phyloP scores from a whole-genome alignment of 2,113 vertebrate genomes.

The Daboia siamensis region DNA sequence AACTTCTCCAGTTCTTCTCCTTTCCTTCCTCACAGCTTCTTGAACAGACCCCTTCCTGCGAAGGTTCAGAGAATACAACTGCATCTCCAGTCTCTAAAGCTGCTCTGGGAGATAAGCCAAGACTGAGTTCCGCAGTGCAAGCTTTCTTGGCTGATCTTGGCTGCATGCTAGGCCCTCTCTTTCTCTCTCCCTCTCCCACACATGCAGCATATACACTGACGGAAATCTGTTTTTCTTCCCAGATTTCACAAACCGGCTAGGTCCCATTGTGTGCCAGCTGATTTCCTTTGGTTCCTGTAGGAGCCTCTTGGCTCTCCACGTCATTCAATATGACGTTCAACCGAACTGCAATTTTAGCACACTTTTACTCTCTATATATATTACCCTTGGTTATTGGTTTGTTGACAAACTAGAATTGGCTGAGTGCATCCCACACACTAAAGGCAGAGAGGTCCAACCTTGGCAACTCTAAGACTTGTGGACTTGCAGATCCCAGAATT shows the following conservation, averaged over 20 bases:
- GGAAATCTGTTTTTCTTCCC: background rate
- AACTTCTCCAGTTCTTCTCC: background rate
- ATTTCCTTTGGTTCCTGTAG: background rate
- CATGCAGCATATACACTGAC: background rate
- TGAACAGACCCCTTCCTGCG: background rate
- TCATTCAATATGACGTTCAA: background rate
- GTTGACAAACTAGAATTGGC: background rate
- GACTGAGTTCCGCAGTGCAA: background rate
- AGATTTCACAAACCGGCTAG: background rate
- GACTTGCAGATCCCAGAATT: background rate
- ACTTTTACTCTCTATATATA: background rate
- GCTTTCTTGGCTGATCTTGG: background rate
- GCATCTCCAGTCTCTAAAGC: background rate
- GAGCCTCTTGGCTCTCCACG: background rate
- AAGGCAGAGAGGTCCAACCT: background rate
- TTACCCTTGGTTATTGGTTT: background rate
- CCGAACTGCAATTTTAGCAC: background rate
- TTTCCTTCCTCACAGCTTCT: background rate
- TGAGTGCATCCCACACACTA: background rate
- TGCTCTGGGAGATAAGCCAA: background rate
- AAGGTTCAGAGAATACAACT: background rate
- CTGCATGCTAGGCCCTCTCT: background rate
- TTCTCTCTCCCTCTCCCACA: background rate
- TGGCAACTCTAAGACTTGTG: background rate
- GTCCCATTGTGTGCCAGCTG: background rate